Conservation (phyloP, 2,797 vertebrate species). For the Trichosurus vulpecula region DNA sequence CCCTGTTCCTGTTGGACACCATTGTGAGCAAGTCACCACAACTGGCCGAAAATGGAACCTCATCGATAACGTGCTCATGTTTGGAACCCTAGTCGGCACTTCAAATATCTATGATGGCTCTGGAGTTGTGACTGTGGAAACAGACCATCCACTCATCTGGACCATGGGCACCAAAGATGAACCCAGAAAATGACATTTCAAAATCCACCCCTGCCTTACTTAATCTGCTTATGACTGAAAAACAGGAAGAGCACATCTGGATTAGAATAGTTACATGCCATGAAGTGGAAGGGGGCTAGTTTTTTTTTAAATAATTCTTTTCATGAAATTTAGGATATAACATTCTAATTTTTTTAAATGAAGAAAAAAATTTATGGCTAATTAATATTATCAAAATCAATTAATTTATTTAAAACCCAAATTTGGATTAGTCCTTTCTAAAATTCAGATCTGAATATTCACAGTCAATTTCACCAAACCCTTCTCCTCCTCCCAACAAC, state of each 20-base stretch:
- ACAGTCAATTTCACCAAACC: neutral
- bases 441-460: neutral
- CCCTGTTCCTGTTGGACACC: too few relatives aligned
- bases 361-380: too few relatives aligned
- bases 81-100: slow-evolving; percentile 86
- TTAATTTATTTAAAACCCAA: neutral
- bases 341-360: neutral
- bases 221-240: neutral
- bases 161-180: slow-evolving; percentile 83
- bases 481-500: neutral
- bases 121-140: slow-evolving; percentile 84
- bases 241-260: too few relatives aligned
- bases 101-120: slow-evolving; percentile 85
- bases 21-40: too few relatives aligned
- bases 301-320: neutral
- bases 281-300: neutral
- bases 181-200: accelerated
- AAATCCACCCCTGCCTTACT: neutral
- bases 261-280: neutral
- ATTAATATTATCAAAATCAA: neutral
- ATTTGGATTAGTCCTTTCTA: neutral
- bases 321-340: neutral
- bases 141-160: slow-evolving; percentile 84
- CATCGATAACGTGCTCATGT: slow-evolving; percentile 79
- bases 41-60: too few relatives aligned